phyloP scores from a whole-genome alignment of 2,113 vertebrate species.

The Athene cunicularia region DNA sequence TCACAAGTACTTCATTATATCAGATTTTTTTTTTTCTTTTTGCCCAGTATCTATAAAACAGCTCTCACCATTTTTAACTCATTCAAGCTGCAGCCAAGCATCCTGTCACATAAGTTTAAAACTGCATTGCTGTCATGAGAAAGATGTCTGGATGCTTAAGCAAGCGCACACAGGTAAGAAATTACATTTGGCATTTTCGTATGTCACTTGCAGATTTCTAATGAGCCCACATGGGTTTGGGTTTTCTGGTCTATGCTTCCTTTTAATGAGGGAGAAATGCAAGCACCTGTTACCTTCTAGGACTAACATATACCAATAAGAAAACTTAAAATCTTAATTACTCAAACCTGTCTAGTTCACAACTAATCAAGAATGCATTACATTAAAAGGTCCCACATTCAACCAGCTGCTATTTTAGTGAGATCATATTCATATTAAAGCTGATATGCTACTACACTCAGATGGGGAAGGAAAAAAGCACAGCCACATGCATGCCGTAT shows the following conservation, averaged over 20 bases:
- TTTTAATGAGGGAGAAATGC: neutral
- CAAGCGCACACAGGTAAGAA: neutral
- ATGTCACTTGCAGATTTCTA: neutral
- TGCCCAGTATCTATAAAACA: neutral
- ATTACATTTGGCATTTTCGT: no score
- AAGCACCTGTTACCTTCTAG: neutral
- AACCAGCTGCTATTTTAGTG: neutral
- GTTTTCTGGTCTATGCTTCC: neutral
- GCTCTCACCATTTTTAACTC: conserved; percentile 34
- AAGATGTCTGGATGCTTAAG: neutral
- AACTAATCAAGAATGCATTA: neutral
- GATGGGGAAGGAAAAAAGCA: neutral
- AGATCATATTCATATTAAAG: neutral
- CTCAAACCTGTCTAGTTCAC: neutral
- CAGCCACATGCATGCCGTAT: neutral
- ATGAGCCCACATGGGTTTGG: neutral
- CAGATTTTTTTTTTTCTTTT: neutral
- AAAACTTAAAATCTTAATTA: neutral
- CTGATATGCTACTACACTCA: neutral
- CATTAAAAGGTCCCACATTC: neutral
- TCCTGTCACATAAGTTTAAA: neutral
- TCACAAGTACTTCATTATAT: conserved; percentile 22
- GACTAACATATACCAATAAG: neutral
- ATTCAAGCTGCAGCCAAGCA: conserved; percentile 31
- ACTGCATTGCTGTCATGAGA: neutral